These are phyloP conservation scores for Caenorhabditis afra DNA, from an alignment of 2,888 invertebrate genomes.

Conservation along the genomic window DNA sequence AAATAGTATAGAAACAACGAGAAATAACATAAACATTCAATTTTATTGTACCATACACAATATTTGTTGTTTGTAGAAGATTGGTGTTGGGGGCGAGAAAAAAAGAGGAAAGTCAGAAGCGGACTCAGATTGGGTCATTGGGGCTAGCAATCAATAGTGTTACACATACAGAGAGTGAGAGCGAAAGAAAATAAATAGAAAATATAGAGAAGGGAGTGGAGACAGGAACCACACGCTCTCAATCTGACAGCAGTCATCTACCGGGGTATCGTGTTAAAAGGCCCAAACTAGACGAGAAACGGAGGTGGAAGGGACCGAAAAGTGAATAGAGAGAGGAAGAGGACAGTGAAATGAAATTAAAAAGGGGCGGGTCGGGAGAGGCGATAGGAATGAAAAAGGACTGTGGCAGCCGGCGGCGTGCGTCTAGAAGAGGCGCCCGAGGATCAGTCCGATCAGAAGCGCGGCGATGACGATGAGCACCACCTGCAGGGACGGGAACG, in stretches of 20 bases:
- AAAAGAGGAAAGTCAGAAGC: neutral
- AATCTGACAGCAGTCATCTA: constrained; percentile 20
- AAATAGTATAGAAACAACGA: neutral
- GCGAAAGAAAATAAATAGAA: constrained; percentile 24
- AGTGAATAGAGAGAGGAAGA: constrained; percentile 28
- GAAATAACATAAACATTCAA: neutral
- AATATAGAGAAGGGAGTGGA: neutral
- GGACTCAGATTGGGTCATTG: constrained; percentile 18
- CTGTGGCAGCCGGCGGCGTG: constrained; percentile 34
- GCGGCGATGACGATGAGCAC: constrained; percentile 74
- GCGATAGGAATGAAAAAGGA: constrained; percentile 10
- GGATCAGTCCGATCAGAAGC: constrained; percentile 77
- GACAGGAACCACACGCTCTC: constrained; percentile 30
- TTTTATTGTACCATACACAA: constrained; percentile 53
- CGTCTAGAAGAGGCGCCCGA: constrained; percentile 64
- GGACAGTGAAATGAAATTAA: constrained; percentile 19
- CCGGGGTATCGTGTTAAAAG: constrained; percentile 26
- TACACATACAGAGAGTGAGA: constrained; percentile 41
- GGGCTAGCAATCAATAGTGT: constrained; percentile 27
- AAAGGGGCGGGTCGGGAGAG: neutral
- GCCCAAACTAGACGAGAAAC: constrained; percentile 6
- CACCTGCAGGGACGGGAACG: constrained; percentile 65
- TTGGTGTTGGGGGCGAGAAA: neutral
- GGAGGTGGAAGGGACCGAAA: constrained; percentile 2
- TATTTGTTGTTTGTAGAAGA: constrained; percentile 15